Percentiles rank a stretch among this genome's conserved stretches.
Conservation (phyloP, 2,113 vertebrate genomes). For the Todiramphus saurophagus region DNA sequence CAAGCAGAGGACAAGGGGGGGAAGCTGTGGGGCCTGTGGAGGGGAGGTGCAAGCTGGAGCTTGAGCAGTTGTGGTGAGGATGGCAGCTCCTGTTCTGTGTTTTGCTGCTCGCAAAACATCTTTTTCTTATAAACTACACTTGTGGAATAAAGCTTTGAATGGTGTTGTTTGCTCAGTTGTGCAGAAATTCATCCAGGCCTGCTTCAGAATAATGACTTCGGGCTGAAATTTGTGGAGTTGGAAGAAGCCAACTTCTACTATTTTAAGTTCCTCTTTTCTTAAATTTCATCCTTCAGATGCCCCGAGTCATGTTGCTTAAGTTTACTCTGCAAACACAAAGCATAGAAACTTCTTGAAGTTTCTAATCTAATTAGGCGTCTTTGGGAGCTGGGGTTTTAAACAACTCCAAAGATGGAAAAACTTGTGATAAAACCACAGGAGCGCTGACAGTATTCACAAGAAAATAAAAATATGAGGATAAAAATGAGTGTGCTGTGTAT, state of each 20-base stretch:
- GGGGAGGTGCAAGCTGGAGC: background rate
- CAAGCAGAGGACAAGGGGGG: background rate
- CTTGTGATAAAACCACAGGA: background rate
- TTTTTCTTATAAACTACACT: background rate
- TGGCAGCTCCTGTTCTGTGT: background rate
- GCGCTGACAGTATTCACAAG: background rate
- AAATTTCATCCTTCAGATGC: background rate
- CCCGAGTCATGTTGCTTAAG: background rate
- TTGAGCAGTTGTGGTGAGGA: background rate
- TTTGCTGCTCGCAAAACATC: background rate
- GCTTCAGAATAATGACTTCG: background rate
- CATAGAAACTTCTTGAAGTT: background rate
- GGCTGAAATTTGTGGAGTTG: background rate
- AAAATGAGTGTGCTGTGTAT: background rate
- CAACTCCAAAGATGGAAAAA: background rate
- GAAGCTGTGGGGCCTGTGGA: fast-evolving
- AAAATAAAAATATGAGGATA: background rate
- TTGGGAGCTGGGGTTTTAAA: background rate
- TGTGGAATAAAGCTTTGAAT: background rate
- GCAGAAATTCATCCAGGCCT: background rate
- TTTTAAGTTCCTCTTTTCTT: background rate
- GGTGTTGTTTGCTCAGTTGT: background rate
- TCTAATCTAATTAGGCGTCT: background rate
- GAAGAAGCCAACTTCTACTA: too few relatives aligned
- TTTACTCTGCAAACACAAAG: background rate